Evolutionary conservation across 2,888 invertebrate genomes (phyloP), one percentile per base, ranked within the genome.

Genomic region (Drosophila ustulata): DNA sequence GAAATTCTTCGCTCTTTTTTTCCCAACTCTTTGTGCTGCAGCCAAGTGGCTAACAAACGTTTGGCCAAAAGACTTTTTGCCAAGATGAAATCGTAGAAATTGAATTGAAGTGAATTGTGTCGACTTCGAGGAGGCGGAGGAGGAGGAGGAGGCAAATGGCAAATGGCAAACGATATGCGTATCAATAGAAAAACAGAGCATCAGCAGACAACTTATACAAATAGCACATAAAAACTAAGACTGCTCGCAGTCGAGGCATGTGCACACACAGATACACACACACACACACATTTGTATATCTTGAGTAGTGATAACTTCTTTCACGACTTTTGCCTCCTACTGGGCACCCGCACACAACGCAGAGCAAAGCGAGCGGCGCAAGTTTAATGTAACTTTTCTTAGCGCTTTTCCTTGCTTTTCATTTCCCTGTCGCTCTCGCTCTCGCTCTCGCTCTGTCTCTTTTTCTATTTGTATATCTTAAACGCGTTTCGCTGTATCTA

Each of bases 401-500:
- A 56, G 78, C 66, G 82, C 86, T 77, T 85, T 88, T 77, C 62
- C 69, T 76, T 50, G 69, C 66, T 61, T 70, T 69, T 59, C 66
- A 18, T 18, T 18, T 18, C 43, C 26, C 2, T 4, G 18, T 1
- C 18, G 18, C 18, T 18, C 18, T 18, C 18, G 18, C 18, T 18
- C 18, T 18, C 18, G 18, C 18, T 1, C 18, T 18, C 18, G 18
- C 45, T 7, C 9, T 26, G 4, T 18, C 28, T 26, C 30, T 8
- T n/a, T 26, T 45, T 59, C 28, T 39, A 80, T 83, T 88, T 83
- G 83, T 88, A 83, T 86, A 88, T 86, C 83, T 84, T 84, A 74
- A 84, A 84, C 89, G 89, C 89, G 89, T 84, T 84, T 84, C 81
- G 83, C 80, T 84, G 89, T 84, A 88, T 88, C 89, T 88, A 86